Evolutionary conservation across 2,797 vertebrate species (phyloP).

Genomic region (Labroides dimidiatus): DNA sequence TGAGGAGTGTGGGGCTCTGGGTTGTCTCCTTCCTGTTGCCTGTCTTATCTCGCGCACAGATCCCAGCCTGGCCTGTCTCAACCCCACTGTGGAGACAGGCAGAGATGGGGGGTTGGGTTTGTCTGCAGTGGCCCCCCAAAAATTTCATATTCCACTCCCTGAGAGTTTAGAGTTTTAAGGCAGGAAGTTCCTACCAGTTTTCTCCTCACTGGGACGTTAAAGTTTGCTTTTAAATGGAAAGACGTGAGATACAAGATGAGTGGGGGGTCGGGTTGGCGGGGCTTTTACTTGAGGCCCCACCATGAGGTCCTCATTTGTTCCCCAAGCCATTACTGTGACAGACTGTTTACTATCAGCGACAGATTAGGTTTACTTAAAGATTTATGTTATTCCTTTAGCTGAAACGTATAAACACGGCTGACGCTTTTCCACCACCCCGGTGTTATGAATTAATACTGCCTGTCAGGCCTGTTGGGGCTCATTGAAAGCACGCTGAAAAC

Average conservation of each 20-base stretch:
- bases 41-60: slow-evolving; percentile 80
- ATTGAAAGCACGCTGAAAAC: too few relatives aligned
- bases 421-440: too few relatives aligned
- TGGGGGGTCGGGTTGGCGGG: slow-evolving; percentile 10
- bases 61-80: slow-evolving; percentile 71
- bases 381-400: too few relatives aligned
- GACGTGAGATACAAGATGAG: slow-evolving; percentile 22
- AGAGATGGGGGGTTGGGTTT: slow-evolving; percentile 13
- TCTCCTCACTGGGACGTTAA: slow-evolving; percentile 35
- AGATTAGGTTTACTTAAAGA: slow-evolving; percentile 81
- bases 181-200: slow-evolving; percentile 53
- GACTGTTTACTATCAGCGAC: slow-evolving; percentile 81
- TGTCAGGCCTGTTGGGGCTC: too few relatives aligned
- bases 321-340: slow-evolving; percentile 82
- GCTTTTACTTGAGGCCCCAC: slow-evolving; percentile 51
- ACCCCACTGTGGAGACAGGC: slow-evolving; percentile 40
- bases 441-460: too few relatives aligned
- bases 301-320: slow-evolving; percentile 82
- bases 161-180: too few relatives aligned
- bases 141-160: slow-evolving; percentile 40
- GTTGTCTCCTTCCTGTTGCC: slow-evolving; percentile 83
- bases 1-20: slow-evolving; percentile 71
- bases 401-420: too few relatives aligned
- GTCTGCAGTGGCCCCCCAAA: slow-evolving; percentile 7
- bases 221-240: too few relatives aligned